Evolutionary conservation across 2,888 invertebrate genomes (phyloP).

Genomic region (Lycaena phlaeas): DNA sequence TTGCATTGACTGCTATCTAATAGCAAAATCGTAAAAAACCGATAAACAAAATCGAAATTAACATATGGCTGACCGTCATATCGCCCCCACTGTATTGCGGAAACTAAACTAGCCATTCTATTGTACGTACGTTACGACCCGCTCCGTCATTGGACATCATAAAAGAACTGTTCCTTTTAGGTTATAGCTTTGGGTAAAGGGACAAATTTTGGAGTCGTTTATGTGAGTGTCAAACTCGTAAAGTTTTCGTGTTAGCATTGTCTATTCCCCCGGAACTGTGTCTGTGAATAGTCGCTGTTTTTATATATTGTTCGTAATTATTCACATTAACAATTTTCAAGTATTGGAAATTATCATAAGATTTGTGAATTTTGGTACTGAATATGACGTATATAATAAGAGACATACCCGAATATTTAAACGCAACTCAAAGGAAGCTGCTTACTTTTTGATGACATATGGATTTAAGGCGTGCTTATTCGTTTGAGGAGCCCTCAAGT

Average conservation of each 20-base stretch:
- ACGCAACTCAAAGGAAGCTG: no score
- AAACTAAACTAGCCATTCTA: conserved; percentile 6
- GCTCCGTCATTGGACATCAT: conserved; percentile 31
- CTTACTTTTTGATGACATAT: no score
- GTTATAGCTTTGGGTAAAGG: conserved; percentile 34
- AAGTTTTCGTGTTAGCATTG: conserved; percentile 36
- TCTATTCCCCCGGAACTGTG: conserved; percentile 38
- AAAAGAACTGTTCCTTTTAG: conserved; percentile 27
- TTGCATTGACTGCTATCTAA: not conserved
- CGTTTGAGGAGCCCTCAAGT: no score
- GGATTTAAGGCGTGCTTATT: no score
- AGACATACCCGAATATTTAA: no score
- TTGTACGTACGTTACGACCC: conserved; percentile 10
- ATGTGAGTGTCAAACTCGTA: conserved; percentile 38
- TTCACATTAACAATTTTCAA: no score
- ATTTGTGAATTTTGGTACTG: no score
- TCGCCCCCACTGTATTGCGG: not conserved
- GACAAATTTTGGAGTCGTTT: conserved; percentile 43
- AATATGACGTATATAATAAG: no score
- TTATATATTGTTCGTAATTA: no score
- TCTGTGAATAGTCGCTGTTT: conserved; percentile 24
- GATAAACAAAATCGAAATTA: conserved; percentile 5
- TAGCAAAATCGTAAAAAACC: conserved; percentile 2
- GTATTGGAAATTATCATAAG: no score
- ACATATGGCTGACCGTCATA: conserved; percentile 10